phyloP scores from a whole-genome alignment of 2,797 vertebrate genomes.

The Cyprinella venusta region DNA sequence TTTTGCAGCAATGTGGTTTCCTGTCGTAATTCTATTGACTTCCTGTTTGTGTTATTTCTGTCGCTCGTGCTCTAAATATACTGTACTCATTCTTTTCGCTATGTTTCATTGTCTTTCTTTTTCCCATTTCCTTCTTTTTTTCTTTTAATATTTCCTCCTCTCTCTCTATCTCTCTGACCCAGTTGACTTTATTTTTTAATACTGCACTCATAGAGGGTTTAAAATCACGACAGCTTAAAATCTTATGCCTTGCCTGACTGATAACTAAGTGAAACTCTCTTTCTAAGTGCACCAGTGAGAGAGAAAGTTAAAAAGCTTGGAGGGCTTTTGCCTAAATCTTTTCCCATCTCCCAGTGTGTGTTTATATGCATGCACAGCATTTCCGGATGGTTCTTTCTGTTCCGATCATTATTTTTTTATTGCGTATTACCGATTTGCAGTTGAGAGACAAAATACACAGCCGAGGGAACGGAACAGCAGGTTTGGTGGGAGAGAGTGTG shows the following conservation, averaged over 20 bases:
- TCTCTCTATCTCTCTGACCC: constrained; percentile 13
- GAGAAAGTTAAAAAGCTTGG: neutral
- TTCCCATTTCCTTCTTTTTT: neutral
- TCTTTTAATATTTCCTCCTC: neutral
- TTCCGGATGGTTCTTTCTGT: neutral
- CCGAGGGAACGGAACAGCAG: neutral
- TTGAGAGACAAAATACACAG: neutral
- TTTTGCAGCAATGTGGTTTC: constrained; percentile 74
- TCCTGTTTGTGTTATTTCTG: constrained; percentile 76
- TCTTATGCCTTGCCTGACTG: constrained; percentile 17
- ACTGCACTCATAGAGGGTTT: constrained; percentile 22
- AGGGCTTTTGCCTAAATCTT: neutral
- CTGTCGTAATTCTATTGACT: constrained; percentile 72
- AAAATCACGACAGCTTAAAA: constrained; percentile 43
- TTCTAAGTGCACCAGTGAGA: constrained; percentile 6
- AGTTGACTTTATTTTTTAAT: constrained; percentile 32
- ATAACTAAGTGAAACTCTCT: constrained; percentile 21
- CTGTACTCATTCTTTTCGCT: constrained; percentile 33
- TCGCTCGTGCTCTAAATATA: constrained; percentile 66
- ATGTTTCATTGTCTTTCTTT: neutral
- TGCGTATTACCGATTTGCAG: neutral
- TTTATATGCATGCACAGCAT: neutral
- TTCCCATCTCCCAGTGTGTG: neutral
- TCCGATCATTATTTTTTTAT: neutral
- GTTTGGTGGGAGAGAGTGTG: constrained; percentile 9